Evolutionary conservation across 2,113 vertebrate genomes (phyloP).

Genomic region (Crotophaga sulcirostris): DNA sequence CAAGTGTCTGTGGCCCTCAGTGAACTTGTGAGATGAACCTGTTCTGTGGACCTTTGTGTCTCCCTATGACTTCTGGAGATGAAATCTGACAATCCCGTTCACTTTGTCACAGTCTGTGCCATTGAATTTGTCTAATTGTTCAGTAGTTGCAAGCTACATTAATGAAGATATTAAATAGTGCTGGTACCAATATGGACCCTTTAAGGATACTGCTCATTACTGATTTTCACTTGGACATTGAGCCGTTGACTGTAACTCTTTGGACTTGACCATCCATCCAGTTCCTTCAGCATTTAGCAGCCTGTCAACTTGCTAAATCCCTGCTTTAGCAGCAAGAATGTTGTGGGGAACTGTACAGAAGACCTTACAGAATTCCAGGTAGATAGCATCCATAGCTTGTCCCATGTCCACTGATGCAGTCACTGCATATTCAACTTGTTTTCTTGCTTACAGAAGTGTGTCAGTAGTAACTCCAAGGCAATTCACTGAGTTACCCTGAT

Average conservation of each 20-base stretch:
- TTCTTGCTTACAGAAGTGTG: neutral
- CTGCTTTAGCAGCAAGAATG: neutral
- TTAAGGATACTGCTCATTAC: neutral
- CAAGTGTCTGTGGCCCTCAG: neutral
- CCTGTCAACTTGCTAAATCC: neutral
- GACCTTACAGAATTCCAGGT: neutral
- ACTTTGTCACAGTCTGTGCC: neutral
- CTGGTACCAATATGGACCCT: neutral
- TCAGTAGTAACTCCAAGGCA: neutral
- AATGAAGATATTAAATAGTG: neutral
- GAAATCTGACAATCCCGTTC: neutral
- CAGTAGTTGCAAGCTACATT: neutral
- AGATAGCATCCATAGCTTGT: neutral
- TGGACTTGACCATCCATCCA: neutral
- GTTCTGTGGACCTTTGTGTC: neutral
- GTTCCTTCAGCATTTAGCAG: neutral
- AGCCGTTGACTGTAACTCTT: neutral
- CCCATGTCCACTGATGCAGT: neutral
- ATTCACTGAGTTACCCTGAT: neutral
- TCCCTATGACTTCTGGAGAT: neutral
- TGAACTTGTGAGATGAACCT: neutral
- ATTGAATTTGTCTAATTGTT: neutral
- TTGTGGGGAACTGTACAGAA: neutral
- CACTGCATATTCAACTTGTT: neutral
- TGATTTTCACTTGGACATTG: neutral